Conservation (phyloP, 1,140 invertebrate species). For the Hyphantria cunea region DNA sequence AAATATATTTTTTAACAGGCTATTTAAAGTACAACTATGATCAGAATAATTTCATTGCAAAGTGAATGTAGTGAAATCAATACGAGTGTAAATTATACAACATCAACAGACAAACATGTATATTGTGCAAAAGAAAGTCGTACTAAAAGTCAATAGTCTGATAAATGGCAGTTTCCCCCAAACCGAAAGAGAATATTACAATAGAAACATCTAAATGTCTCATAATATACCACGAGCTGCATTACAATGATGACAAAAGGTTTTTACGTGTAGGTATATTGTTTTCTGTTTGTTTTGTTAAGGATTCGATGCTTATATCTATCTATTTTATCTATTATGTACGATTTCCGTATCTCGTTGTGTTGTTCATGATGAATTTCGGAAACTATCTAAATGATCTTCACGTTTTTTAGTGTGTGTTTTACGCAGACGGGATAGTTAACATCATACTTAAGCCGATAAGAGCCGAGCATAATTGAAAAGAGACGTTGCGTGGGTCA, state of each 20-base stretch:
- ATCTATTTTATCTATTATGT: too few relatives aligned
- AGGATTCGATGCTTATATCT: not conserved
- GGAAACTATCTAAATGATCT: too few relatives aligned
- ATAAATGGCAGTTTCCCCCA: conserved; percentile 22
- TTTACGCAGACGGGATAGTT: too few relatives aligned
- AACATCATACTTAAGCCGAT: too few relatives aligned
- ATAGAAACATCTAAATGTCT: conserved; percentile 20
- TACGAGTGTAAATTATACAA: conserved; percentile 10
- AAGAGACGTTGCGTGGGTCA: too few relatives aligned
- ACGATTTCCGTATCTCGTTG: too few relatives aligned
- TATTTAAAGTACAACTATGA: conserved; percentile 14
- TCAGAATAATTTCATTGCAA: conserved; percentile 11
- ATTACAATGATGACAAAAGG: conserved; percentile 14
- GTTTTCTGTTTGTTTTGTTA: conserved; percentile 6
- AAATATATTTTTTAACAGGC: conserved; percentile 7
- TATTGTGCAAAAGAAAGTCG: conserved; percentile 19
- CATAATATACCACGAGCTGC: conserved; percentile 12
- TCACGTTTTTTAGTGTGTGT: too few relatives aligned
- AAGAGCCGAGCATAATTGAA: too few relatives aligned
- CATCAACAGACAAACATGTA: conserved; percentile 10
- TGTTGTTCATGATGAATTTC: too few relatives aligned
- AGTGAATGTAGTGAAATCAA: not conserved
- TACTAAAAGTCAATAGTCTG: conserved; percentile 26
- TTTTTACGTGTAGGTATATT: conserved; percentile 8
- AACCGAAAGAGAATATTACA: conserved; percentile 1